A percentile compares a stretch with the other conserved stretches of the same genome.
These are phyloP conservation scores for Drosophila suboccidentalis DNA, from an alignment of 2,888 invertebrate species.

Conservation along the genomic window DNA sequence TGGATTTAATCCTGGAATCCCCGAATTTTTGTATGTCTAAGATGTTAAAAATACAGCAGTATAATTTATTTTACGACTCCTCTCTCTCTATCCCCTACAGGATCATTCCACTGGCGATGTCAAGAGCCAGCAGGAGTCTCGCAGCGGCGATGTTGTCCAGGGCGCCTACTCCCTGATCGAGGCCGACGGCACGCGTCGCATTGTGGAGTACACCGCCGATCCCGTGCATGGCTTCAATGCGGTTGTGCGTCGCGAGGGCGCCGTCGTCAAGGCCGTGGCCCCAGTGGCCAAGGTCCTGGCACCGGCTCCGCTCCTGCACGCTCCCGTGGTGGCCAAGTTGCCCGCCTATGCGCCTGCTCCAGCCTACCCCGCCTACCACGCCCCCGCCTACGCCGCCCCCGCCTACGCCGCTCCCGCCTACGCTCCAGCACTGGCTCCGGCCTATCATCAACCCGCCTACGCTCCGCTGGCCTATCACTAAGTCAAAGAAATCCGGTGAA, in stretches of 20 bases:
- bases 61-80: background rate
- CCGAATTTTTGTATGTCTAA: background rate
- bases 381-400: constrained; percentile 42
- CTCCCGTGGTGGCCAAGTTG: constrained; percentile 71
- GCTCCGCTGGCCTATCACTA: constrained; percentile 69
- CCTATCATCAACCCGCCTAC: constrained; percentile 40
- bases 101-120: constrained; percentile 87
- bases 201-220: constrained; percentile 88
- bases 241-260: constrained; percentile 87
- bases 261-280: constrained; percentile 85
- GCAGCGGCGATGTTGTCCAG: constrained; percentile 87
- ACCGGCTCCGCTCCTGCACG: constrained; percentile 74
- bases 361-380: constrained; percentile 13
- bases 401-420: constrained; percentile 57
- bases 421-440: constrained; percentile 46
- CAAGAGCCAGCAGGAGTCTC: constrained; percentile 87
- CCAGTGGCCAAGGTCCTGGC: constrained; percentile 81
- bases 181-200: constrained; percentile 87
- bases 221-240: constrained; percentile 88
- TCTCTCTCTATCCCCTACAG: constrained; percentile 48
- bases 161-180: constrained; percentile 87
- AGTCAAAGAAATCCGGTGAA: constrained; percentile 40
- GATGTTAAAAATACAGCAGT: background rate
- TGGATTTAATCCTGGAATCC: no score
- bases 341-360: constrained; percentile 62